A percentile compares a stretch with the other conserved stretches of the same genome.
Evolutionary conservation across 2,888 invertebrate genomes (phyloP).

Genomic region (Pocota personata): DNA sequence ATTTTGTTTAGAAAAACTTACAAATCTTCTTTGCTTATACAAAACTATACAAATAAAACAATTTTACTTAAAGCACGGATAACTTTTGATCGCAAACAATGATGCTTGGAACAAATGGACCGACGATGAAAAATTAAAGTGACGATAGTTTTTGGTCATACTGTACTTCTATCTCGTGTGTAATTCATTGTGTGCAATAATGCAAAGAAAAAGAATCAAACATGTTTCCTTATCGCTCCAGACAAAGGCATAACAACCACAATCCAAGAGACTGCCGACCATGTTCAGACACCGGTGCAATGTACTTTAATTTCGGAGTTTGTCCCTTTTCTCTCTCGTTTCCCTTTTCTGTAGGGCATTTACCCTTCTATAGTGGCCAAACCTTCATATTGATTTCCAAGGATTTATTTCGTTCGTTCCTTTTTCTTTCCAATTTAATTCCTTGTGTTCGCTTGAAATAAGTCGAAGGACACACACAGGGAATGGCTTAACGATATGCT

Average conservation of each 20-base stretch:
- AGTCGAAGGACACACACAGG: conserved; percentile 58
- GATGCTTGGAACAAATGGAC: too few species aligned
- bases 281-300: conserved; percentile 37
- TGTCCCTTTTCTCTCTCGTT: neutral
- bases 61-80: too few species aligned
- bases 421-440: conserved; percentile 18
- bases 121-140: too few species aligned
- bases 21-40: too few species aligned
- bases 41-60: too few species aligned
- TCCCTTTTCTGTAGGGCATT: conserved; percentile 52
- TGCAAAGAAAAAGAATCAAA: neutral
- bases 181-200: neutral
- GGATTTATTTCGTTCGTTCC: conserved; percentile 27
- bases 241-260: conserved; percentile 42
- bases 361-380: conserved; percentile 43
- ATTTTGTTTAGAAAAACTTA: too few species aligned
- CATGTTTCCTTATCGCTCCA: conserved; percentile 61
- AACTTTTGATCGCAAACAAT: too few species aligned
- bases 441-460: conserved; percentile 33
- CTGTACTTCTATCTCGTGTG: neutral
- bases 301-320: conserved; percentile 58
- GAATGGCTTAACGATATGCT: conserved; percentile 52
- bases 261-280: neutral
- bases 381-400: conserved; percentile 61
- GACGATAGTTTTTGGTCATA: conserved; percentile 18